phyloP scores from a whole-genome alignment of 2,797 vertebrate species.

The Enteromius paludinosus region DNA sequence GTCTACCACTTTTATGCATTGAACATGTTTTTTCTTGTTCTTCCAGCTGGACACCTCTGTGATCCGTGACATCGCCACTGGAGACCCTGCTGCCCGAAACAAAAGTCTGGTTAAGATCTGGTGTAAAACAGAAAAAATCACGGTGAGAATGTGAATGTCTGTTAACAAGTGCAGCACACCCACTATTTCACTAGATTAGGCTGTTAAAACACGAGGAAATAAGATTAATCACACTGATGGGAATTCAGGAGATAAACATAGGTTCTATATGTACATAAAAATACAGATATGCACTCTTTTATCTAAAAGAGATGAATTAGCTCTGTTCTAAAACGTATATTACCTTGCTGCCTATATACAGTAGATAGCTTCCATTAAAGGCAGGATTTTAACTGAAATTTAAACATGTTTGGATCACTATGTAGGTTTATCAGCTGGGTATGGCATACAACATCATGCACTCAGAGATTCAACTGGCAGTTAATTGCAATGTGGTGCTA shows the following conservation, averaged over 20 bases:
- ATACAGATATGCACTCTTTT: not conserved
- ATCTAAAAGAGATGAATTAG: too few relatives aligned
- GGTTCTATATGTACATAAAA: not conserved
- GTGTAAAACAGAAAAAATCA: conserved; percentile 80
- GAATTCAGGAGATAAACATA: not conserved
- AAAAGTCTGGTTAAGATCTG: conserved; percentile 89
- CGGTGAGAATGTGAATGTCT: conserved; percentile 74
- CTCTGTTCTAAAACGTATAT: not conserved
- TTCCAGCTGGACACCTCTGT: conserved; percentile 89
- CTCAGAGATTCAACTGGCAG: not conserved
- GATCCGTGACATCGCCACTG: conserved; percentile 86
- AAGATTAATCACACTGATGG: not conserved
- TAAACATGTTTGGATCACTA: not conserved
- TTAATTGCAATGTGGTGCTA: not conserved
- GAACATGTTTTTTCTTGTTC: not conserved
- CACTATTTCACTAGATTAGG: not conserved
- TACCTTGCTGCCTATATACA: not conserved
- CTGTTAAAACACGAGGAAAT: conserved; percentile 7
- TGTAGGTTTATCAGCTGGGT: not conserved
- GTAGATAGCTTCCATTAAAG: not conserved
- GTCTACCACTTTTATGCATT: not conserved
- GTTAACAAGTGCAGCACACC: not conserved
- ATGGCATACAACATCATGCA: not conserved
- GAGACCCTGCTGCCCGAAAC: conserved; percentile 80
- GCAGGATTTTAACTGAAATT: not conserved